These are phyloP conservation scores for Choristoneura fumiferana DNA, from an alignment of 1,140 invertebrate species.

Conservation along the genomic window DNA sequence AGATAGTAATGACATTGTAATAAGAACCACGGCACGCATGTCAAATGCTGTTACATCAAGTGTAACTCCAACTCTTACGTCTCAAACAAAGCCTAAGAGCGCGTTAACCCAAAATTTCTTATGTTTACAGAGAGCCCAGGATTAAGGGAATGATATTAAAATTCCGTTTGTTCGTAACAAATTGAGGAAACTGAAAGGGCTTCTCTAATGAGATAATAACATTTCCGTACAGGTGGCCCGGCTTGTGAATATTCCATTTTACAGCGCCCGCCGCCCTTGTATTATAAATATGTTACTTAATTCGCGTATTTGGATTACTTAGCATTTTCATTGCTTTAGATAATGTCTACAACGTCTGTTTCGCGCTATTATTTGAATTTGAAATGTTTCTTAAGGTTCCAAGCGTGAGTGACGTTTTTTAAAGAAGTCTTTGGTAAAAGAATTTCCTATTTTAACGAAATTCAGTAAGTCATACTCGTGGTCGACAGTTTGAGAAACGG, in stretches of 20 bases:
- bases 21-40: too few relatives aligned
- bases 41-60: too few relatives aligned
- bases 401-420: too few relatives aligned
- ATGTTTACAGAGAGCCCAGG: conserved; percentile 29
- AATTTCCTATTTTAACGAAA: too few relatives aligned
- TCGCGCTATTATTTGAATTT: too few relatives aligned
- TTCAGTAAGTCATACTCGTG: too few relatives aligned
- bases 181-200: conserved; percentile 49
- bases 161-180: conserved; percentile 57
- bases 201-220: conserved; percentile 60
- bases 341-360: not conserved
- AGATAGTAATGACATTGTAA: too few relatives aligned
- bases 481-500: too few relatives aligned
- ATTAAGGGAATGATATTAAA: conserved; percentile 46
- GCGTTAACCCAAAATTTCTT: conserved; percentile 8
- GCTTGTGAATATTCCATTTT: conserved; percentile 36
- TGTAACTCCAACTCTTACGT: not conserved
- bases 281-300: conserved; percentile 14
- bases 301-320: conserved; percentile 5
- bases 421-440: too few relatives aligned
- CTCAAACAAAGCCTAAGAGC: not conserved
- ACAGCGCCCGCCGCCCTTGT: conserved; percentile 4
- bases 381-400: too few relatives aligned
- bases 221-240: conserved; percentile 48
- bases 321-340: conserved; percentile 14